Evolutionary conservation across 2,888 invertebrate genomes (phyloP).

Genomic region (Eledone cirrhosa): DNA sequence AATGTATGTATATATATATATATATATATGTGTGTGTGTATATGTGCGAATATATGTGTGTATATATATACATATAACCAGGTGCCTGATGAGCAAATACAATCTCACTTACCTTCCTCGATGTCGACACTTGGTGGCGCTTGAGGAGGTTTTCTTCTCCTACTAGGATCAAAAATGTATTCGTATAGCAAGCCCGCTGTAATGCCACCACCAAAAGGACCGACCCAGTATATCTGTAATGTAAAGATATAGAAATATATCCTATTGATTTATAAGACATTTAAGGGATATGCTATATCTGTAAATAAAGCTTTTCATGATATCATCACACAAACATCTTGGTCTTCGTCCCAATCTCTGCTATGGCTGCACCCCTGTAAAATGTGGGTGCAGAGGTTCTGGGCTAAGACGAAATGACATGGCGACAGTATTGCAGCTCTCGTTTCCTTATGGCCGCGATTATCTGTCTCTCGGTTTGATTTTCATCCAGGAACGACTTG

Average conservation of each 20-base stretch:
- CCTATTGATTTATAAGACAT: no score
- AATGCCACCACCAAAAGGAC: conserved; percentile 29
- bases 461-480: no score
- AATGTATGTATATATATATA: neutral
- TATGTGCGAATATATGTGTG: neutral
- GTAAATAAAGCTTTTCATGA: no score
- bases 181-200: conserved; percentile 32
- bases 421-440: no score
- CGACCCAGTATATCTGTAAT: conserved; percentile 32
- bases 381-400: no score
- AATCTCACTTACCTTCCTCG: conserved; percentile 17
- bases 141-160: conserved; percentile 26
- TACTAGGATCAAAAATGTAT: conserved; percentile 29
- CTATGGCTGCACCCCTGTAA: no score
- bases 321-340: no score
- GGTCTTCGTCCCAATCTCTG: no score
- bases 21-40: neutral
- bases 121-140: conserved; percentile 27
- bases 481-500: no score
- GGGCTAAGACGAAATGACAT: no score
- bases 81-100: neutral
- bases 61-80: neutral
- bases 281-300: no score
- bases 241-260: neutral
- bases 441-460: no score